Base-by-base conservation (phyloP, 2,113 vertebrate genomes). In the Triplophysa tibetana region DNA sequence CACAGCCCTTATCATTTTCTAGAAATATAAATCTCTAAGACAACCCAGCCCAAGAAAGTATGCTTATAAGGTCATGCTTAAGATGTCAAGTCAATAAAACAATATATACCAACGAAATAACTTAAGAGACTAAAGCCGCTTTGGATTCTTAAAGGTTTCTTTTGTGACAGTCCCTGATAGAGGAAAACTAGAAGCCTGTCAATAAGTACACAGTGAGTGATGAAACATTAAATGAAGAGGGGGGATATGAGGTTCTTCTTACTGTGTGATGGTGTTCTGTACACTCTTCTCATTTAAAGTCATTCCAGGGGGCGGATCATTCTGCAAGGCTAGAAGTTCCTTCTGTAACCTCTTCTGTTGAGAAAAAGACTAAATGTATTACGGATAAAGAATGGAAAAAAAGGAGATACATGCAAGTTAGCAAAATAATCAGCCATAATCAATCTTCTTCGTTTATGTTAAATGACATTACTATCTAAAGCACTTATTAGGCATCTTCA, bases 221-320 rank as follows among this genome's bases (percentile, higher is more conserved):
- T 48, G 14, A 63, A n/a, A 75, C 21, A 75, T 63, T 75, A 75
- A 63, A 75, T 8, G 7, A n/a, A 58, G 70, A 43, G 33, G 13
- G 13, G 3, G 33, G 70, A 73, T 41, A 29, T 17, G 33, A 17
- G 7, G n/a, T 21, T 96, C 97, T 95, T 89, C 97, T 95, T 89
- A 98, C 98, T 99, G 97, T 70, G 98, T 99, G 80, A 99, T 98
- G 88, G 97, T 98, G 90, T 98, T 98, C 81, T 99, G 96, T 86
- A 99, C 97, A 89, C 98, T 99, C 89, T 99, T 98, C 88, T 99
- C 97, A 85, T 99, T 98, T 85, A 99, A 94, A 66, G 95, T 99
- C 98, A 99, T 99, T 90, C 98, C 98, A 1, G 96, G 97, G 88
- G 98, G 98, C 77, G 97, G 97, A 87, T 99, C 98, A 92, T 96